Evolutionary conservation across 2,113 vertebrate genomes (phyloP), one percentile per base, ranked within the genome.

Genomic region (Stegostoma tigrinum): DNA sequence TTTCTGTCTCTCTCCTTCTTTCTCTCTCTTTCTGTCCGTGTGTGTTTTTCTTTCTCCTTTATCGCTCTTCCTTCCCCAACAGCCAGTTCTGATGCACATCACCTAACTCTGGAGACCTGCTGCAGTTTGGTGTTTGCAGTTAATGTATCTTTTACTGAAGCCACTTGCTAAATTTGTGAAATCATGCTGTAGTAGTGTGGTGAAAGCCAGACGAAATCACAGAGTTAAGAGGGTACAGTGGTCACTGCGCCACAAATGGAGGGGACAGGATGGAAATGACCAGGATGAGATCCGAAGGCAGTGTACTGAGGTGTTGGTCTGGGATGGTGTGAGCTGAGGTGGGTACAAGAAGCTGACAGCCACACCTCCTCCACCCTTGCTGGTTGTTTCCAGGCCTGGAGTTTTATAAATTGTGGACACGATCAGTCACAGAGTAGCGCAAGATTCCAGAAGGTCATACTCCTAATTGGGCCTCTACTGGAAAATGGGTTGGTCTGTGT

Each of bases 101-200:
- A 97, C 95, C 97, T 98, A 95, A 97, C 98, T 5, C 96, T 98
- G 97, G 98, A 98, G 93, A 98, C 97, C 0, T 98, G 97, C 97
- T 97, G 97, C 96, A 97, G 98, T 96, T 97, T 98, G 96, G 97
- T 98, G 96, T 97, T 98, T 96, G 96, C 95, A 95, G 97, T 98
- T 95, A 96, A 97, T 78, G 98, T 98, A 98, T 98, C 97, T 97
- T 98, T 97, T 96, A 15, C 3, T 5, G 24, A 34, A 4, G 12
- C 27, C 30, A 3, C 15, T 34, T 14, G 86, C 10, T 6, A 30
- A 14, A 15, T 10, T 10, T 7, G 24, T 8, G 23, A 52, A 5
- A 6, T 48, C 17, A 19, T 17, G 0, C 0, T 23, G 42, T 5
- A 19, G 42, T 7, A 4, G 17, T 5, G 83, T 48, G 23, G 1